These are phyloP conservation scores for Parnassius apollo DNA, from an alignment of 2,888 invertebrate species.

Conservation along the genomic window DNA sequence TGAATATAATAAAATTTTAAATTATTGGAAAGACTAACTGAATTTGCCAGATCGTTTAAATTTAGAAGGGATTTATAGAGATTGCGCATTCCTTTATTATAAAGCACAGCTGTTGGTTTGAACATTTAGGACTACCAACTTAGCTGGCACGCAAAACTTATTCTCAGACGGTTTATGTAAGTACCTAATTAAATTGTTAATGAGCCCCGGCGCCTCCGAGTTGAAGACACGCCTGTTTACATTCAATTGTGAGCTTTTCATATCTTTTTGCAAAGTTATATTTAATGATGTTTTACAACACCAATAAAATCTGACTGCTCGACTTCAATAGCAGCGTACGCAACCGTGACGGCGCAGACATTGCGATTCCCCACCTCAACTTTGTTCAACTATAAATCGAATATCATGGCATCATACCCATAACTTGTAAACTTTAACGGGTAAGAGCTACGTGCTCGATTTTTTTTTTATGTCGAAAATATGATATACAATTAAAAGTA, in stretches of 20 bases:
- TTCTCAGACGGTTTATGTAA: not conserved
- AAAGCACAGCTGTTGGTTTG: no score
- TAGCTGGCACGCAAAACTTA: not conserved
- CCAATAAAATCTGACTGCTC: slow-evolving; percentile 8
- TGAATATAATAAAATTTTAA: no score
- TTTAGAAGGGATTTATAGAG: no score
- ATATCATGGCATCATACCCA: no score
- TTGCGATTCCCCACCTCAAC: not conserved
- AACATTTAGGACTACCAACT: no score
- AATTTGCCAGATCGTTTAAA: no score
- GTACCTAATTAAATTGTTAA: slow-evolving; percentile 7
- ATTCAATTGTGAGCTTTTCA: slow-evolving; percentile 16
- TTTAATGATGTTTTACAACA: slow-evolving; percentile 15
- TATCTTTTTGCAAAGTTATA: slow-evolving; percentile 13
- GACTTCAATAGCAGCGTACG: not conserved
- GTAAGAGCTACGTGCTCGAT: no score
- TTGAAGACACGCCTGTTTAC: slow-evolving; percentile 20
- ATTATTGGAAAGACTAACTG: no score
- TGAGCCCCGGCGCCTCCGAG: slow-evolving; percentile 1
- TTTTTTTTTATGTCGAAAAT: no score
- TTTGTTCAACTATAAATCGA: not conserved
- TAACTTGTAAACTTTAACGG: no score
- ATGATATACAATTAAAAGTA: no score
- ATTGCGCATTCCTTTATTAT: no score
- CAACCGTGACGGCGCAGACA: slow-evolving; percentile 3